These are phyloP conservation scores for Teleiodes luculella DNA, from an alignment of 2,888 invertebrate genomes.

Conservation along the genomic window DNA sequence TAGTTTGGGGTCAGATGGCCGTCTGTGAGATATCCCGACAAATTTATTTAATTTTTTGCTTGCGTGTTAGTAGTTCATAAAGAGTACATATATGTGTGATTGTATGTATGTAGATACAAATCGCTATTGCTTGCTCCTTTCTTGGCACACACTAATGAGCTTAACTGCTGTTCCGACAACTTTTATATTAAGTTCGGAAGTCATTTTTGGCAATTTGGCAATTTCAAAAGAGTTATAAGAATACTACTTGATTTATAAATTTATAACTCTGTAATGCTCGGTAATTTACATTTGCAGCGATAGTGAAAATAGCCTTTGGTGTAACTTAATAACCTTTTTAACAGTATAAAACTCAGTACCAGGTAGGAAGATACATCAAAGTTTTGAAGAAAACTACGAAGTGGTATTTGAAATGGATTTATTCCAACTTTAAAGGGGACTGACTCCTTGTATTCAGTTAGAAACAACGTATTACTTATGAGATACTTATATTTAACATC, in stretches of 20 bases:
- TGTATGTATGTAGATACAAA: conserved; percentile 12
- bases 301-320: no score
- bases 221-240: conserved; percentile 15
- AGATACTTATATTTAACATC: conserved; percentile 53
- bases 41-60: no score
- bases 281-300: no score
- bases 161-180: conserved; percentile 30
- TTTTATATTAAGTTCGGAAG: conserved; percentile 38
- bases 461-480: conserved; percentile 44
- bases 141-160: conserved; percentile 38
- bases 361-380: no score
- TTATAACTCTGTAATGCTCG: no score
- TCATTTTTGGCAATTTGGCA: conserved; percentile 31
- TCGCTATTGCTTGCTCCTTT: conserved; percentile 22
- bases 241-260: background rate
- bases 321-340: no score
- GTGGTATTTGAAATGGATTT: conserved; percentile 49
- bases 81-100: no score
- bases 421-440: conserved; percentile 68
- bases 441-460: conserved; percentile 57
- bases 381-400: background rate
- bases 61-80: no score
- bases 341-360: no score
- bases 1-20: no score
- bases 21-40: no score